Base-by-base conservation (phyloP, 2,888 invertebrate species). In the Protonemura montana region DNA sequence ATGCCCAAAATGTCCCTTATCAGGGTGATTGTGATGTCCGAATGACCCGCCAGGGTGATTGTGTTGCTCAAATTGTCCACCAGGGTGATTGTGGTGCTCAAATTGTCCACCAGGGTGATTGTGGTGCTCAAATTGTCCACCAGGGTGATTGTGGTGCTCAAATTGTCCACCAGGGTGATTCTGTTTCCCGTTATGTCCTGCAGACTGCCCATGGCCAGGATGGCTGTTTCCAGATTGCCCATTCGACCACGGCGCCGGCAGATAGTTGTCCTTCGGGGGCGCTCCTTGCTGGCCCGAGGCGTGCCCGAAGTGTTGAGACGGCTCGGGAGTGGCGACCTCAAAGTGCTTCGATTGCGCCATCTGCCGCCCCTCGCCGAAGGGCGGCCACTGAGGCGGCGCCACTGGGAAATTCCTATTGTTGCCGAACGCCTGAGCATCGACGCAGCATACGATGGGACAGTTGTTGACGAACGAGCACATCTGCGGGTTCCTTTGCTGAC, bases 381-480 rank as follows among this genome's bases (percentile, higher is more conserved):
- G n/a, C n/a, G 26, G 78, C 28, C 78, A 28, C 78, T 78, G 78
- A 25, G 78, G 78, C 78, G 0, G 2, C 78, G 1, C 27, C n/a
- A 76, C 3, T 21, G 76, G 76, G 10, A 35, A 35, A 35, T 3
- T 10, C 16, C 16, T 59, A 10, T 21, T 10, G 59, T 59, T 59
- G 59, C 59, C 59, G 59, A 59, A 59, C 59, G 59, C 59, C 59
- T 59, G 59, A 2, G 13, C 27, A 27, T 78, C 78, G 28, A 78
- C 27, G 13, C 78, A 78, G 78, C 78, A 78, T 2, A 78, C 78
- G 10, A 78, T 28, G 5, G 78, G 78, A 10, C 26, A 78, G 2
- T 16, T 16, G 27, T 78, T 78, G 26, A 27, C 26, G 78, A 78
- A 78, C 28, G 78, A 78, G n/a, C 78, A 78, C 28, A 78, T 78